Evolutionary conservation across 2,888 invertebrate genomes (phyloP), one percentile per base, ranked within the genome.

Genomic region (Lasioglossum leucozonium): DNA sequence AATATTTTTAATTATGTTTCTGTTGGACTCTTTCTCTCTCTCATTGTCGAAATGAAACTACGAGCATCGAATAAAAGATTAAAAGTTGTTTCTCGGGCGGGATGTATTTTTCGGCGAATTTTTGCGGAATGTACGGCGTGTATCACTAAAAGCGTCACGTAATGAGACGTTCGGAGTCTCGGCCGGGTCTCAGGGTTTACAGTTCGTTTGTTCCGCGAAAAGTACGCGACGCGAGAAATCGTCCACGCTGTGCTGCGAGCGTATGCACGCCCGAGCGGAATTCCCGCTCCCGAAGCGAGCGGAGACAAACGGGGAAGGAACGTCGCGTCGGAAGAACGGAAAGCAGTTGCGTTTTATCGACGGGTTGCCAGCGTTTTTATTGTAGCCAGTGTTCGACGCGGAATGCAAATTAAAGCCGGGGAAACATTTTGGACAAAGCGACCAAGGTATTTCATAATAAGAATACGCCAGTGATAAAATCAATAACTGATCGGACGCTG

Each of bases 311-410:
- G 4, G 18, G 65, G 22, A n/a, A 34, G 65, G 65, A 34, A 18
- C 8, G 65, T 3, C 34, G 34, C n/a, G n/a, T n/a, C 10, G 34
- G 34, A 18, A 34, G 65, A 10, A 34, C 3, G 40, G 51, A 34
- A 72, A 40, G 37, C 30, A 44, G 30, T 51, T 34, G 55, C 4
- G 58, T 26, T 85, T 76, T 73, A 76, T 73, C 78, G 78, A 51
- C 51, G 62, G 40, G 30, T 18, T 62, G 11, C n/a, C 34, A 51
- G 40, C 13, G 58, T 79, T 85, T 85, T 84, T 84, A 85, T 80
- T 74, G 71, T 77, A 76, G 55, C 26, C 44, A 16, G 42, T 30
- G 34, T 42, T 58, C 51, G 34, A 72, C 18, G 30, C 2, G 71
- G 58, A 47, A 69, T 65, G 44, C 65, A 55, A 69, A 51, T 72